These are phyloP conservation scores for Drosophila funebris DNA, from an alignment of 1,140 invertebrate genomes.

Conservation along the genomic window DNA sequence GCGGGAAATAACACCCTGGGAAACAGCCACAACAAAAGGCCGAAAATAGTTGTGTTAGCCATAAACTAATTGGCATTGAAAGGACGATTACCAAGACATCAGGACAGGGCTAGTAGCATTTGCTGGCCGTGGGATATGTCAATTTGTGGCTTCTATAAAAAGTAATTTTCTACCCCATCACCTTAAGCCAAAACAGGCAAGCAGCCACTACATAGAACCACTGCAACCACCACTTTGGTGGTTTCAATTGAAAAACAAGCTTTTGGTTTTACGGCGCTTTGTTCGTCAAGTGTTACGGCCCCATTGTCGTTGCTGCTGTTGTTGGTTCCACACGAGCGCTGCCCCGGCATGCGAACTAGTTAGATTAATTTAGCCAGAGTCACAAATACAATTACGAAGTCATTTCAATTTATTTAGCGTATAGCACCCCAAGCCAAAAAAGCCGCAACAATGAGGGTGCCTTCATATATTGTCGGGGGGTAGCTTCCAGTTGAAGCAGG, in stretches of 20 bases:
- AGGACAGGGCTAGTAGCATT: conserved; percentile 33
- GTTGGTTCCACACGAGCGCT: conserved; percentile 72
- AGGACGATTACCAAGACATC: conserved; percentile 47
- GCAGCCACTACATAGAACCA: not conserved
- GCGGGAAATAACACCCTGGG: not conserved
- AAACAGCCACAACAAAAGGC: conserved; percentile 21
- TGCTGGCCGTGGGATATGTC: conserved; percentile 56
- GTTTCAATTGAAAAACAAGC: conserved; percentile 72
- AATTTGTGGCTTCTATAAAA: conserved; percentile 46
- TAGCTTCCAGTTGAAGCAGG: not conserved
- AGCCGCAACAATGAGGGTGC: conserved; percentile 41
- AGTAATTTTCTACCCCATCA: conserved; percentile 56
- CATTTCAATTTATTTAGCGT: conserved; percentile 80
- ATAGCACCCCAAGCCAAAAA: conserved; percentile 42
- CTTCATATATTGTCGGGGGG: not conserved
- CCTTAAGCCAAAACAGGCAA: not conserved
- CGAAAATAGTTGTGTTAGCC: conserved; percentile 27
- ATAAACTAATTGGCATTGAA: conserved; percentile 59
- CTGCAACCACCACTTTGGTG: conserved; percentile 14
- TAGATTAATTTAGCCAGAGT: conserved; percentile 77
- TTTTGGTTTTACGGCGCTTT: conserved; percentile 77
- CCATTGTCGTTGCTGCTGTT: conserved; percentile 28
- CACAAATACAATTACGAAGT: conserved; percentile 79
- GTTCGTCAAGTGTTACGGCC: conserved; percentile 42
- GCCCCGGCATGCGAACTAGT: conserved; percentile 73